Percentiles rank a stretch among this genome's conserved stretches.
Evolutionary conservation across 2,797 vertebrate species (phyloP).

Genomic region (Echiichthys vipera): DNA sequence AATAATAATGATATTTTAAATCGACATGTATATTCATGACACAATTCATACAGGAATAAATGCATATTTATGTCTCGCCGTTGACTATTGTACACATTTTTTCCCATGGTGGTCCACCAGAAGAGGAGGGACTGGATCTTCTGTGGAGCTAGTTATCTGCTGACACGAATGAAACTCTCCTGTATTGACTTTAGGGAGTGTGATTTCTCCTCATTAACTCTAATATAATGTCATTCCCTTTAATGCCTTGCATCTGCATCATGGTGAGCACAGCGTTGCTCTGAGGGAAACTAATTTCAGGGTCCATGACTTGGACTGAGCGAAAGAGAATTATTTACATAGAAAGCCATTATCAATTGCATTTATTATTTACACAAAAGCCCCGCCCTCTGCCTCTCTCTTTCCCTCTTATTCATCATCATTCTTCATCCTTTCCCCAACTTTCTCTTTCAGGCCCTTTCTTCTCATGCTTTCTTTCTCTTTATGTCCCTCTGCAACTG

Average conservation of each 20-base stretch:
- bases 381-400: conserved; percentile 8
- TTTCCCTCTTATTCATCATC: conserved; percentile 26
- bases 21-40: no score
- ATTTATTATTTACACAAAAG: conserved; percentile 67
- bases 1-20: no score
- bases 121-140: no score
- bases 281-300: conserved; percentile 58
- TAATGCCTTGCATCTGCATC: conserved; percentile 42
- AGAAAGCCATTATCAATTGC: conserved; percentile 57
- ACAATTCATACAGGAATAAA: no score
- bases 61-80: no score
- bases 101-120: no score
- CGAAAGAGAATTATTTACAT: conserved; percentile 55
- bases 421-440: conserved; percentile 22
- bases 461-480: conserved; percentile 8
- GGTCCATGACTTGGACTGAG: conserved; percentile 30
- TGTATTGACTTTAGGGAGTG: conserved; percentile 22
- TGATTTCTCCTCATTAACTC: conserved; percentile 36
- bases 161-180: conserved; percentile 20
- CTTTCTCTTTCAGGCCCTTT: conserved; percentile 16
- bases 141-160: conserved; percentile 10
- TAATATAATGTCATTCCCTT: conserved; percentile 37
- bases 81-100: no score
- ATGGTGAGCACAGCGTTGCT: background rate
- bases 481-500: background rate